Evolutionary conservation across 2,113 vertebrate genomes (phyloP), one percentile per base, ranked within the genome.

Genomic region (Mesoclemmys tuberculata): DNA sequence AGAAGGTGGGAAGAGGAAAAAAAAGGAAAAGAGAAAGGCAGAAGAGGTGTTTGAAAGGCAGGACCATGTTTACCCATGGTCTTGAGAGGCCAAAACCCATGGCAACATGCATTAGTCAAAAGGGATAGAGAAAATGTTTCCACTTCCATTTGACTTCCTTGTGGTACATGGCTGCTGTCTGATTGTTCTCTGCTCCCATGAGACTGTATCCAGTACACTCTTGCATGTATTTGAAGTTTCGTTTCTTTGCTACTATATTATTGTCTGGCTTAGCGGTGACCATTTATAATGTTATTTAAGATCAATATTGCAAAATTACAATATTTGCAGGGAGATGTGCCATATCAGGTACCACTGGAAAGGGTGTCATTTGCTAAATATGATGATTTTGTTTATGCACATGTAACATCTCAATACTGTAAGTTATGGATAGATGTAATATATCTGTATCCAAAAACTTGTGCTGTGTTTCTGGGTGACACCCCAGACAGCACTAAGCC

Each of bases 161-260:
- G n/a, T 41, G 38, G n/a, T 26, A 38, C 71, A 38, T 3, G 5
- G 38, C 11, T 24, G 22, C 22, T 10, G 21, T 26, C 10, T 26
- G 38, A 22, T 41, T 24, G 38, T 19, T 74, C 38, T 74, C 71
- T 74, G 38, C 22, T 41, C 38, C 71, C n/a, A 19, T 74, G 5
- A 74, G 71, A 41, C 38, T 74, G 8, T 74, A 10, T 74, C 68
- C 64, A 19, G 8, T 38, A 21, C 10, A 21, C 10, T 44, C 21
- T 8, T 10, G n/a, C 0, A 52, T 4, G 54, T 1, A 71, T 18
- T 6, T n/a, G 4, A 58, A 11, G 26, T 19, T 52, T 44, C 26
- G 21, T 38, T 26, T 38, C 35, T n/a, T 80, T 54, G 35, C 79
- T 80, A 52, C 14, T 52, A 14, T 52, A 16, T 18, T 13, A 18